These are phyloP conservation scores for Rhogogaster chlorosoma DNA, from an alignment of 2,888 invertebrate genomes.

Conservation along the genomic window DNA sequence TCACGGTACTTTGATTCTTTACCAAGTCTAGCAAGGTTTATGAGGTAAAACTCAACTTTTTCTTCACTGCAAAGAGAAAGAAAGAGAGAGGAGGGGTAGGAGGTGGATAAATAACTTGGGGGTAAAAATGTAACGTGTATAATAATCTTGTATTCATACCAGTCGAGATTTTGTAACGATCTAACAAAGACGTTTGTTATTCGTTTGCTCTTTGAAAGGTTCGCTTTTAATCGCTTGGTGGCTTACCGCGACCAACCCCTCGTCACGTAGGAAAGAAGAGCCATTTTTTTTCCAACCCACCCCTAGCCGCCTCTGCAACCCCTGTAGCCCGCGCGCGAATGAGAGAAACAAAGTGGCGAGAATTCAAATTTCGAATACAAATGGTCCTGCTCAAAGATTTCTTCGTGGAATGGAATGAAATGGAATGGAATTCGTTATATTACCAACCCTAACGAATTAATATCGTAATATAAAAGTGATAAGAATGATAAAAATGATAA, in stretches of 20 bases:
- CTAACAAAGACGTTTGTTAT: slow-evolving; percentile 25
- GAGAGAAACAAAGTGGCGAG: slow-evolving; percentile 6
- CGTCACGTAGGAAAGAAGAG: background rate
- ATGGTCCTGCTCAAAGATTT: background rate
- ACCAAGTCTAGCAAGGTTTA: background rate
- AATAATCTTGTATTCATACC: background rate
- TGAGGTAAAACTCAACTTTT: background rate
- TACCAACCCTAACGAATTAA: slow-evolving; percentile 28
- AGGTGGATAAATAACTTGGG: background rate
- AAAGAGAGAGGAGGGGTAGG: background rate
- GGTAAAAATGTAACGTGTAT: background rate
- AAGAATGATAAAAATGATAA: slow-evolving; percentile 27
- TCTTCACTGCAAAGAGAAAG: background rate
- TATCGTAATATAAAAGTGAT: slow-evolving; percentile 23
- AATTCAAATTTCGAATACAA: slow-evolving; percentile 27
- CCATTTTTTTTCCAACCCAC: background rate
- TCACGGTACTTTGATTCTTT: slow-evolving; percentile 23
- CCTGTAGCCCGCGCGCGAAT: background rate
- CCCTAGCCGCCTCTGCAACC: background rate
- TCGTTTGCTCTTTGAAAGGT: slow-evolving; percentile 27
- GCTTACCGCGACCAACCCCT: background rate
- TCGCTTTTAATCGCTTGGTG: slow-evolving; percentile 25
- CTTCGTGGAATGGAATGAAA: background rate
- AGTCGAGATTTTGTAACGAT: slow-evolving; percentile 15
- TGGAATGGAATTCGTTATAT: slow-evolving; percentile 32